A percentile compares a stretch with the other conserved stretches of the same genome.
These are phyloP conservation scores for Myotis planiceps DNA, from an alignment of 2,797 vertebrate species.

Conservation along the genomic window DNA sequence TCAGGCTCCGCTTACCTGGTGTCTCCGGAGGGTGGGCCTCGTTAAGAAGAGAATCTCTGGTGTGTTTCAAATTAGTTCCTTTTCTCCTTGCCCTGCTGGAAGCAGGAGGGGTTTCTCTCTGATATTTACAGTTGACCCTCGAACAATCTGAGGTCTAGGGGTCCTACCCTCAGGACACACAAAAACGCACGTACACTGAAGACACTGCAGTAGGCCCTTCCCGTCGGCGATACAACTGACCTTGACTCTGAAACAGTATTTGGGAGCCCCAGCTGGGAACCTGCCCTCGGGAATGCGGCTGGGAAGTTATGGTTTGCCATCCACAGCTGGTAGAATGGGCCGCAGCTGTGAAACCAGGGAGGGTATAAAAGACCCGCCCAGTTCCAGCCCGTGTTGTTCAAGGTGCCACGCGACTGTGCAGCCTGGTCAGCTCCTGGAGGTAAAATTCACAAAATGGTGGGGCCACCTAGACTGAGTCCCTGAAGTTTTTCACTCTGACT, in stretches of 20 bases:
- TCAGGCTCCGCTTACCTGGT: not conserved
- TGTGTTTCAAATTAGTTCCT: not conserved
- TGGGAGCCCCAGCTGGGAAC: not conserved
- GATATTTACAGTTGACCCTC: not conserved
- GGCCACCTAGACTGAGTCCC: too few species aligned
- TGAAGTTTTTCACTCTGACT: not conserved
- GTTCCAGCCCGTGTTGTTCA: not conserved
- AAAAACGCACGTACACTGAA: not conserved
- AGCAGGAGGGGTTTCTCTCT: not conserved
- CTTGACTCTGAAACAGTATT: not conserved
- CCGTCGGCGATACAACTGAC: not conserved
- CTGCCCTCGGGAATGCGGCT: not conserved
- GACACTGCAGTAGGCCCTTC: not conserved
- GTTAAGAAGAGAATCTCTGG: not conserved
- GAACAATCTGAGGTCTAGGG: not conserved
- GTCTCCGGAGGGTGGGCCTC: not conserved
- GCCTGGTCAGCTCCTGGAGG: not conserved
- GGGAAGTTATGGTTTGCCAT: not conserved
- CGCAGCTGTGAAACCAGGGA: not conserved
- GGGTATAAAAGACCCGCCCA: not conserved
- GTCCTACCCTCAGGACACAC: not conserved
- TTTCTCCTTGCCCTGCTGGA: not conserved
- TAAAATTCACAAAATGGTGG: not conserved
- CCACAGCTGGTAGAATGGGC: not conserved
- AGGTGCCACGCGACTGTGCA: not conserved